A percentile compares a stretch with the other conserved stretches of the same genome.
Conservation (phyloP, 2,888 invertebrate genomes). For the Megalurothrips usitatus region DNA sequence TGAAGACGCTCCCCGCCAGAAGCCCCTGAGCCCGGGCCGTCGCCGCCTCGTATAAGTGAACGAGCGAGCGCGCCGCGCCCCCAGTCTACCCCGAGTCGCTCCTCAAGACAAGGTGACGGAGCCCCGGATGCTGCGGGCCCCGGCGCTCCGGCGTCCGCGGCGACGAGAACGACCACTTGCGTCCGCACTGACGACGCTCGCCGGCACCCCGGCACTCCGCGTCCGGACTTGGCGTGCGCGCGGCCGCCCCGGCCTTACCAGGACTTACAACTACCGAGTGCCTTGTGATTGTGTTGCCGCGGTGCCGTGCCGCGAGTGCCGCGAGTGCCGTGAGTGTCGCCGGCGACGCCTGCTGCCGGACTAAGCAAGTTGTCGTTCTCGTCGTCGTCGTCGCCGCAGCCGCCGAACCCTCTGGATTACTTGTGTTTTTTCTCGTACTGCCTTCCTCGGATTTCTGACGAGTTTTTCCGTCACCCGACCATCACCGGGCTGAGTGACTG, state of each 20-base stretch:
- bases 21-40: background rate
- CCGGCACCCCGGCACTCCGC: background rate
- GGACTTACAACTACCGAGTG: background rate
- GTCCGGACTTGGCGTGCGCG: background rate
- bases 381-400: background rate
- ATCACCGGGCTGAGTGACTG: background rate
- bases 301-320: background rate
- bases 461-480: background rate
- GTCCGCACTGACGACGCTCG: background rate
- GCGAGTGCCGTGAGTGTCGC: background rate
- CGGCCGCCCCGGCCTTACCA: background rate
- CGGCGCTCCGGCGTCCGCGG: background rate
- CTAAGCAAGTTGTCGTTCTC: constrained; percentile 2
- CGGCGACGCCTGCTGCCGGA: no score
- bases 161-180: constrained; percentile 10
- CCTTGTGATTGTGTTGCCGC: background rate
- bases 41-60: background rate
- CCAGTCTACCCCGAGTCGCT: constrained; percentile 7
- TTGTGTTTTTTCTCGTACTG: background rate
- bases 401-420: background rate
- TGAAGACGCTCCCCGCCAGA: constrained; percentile 1
- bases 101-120: constrained; percentile 20
- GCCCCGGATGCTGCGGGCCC: background rate
- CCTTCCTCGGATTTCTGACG: background rate
- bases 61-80: constrained; percentile 7